Evolutionary conservation across 2,113 vertebrate species (phyloP).

Genomic region (Rhinogobius similis): DNA sequence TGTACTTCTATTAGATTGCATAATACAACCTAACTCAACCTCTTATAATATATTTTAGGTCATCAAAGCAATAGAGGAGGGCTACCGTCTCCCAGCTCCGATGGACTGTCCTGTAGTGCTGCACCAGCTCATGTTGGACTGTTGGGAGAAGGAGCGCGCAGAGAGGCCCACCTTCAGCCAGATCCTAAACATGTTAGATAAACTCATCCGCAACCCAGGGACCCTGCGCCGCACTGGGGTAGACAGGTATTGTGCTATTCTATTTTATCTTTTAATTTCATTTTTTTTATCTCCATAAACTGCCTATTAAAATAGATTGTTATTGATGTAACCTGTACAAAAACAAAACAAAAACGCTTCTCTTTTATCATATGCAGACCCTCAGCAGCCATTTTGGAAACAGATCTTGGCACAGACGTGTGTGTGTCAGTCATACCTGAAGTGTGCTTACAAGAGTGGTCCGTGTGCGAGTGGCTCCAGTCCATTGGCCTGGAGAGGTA

Average conservation of each 20-base stretch:
- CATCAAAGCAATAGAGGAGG: constrained; percentile 97
- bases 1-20: not conserved
- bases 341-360: constrained; percentile 3
- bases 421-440: constrained; percentile 85
- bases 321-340: not conserved
- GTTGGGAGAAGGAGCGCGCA: constrained; percentile 93
- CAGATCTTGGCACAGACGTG: constrained; percentile 88
- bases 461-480: constrained; percentile 91
- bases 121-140: constrained; percentile 97
- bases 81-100: constrained; percentile 92
- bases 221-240: constrained; percentile 92
- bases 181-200: constrained; percentile 98
- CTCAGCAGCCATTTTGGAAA: constrained; percentile 88
- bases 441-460: constrained; percentile 86
- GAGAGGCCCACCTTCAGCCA: constrained; percentile 96
- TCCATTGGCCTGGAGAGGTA: constrained; percentile 96
- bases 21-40: not conserved
- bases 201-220: constrained; percentile 96
- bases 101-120: constrained; percentile 97
- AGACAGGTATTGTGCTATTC: constrained; percentile 81
- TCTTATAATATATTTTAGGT: constrained; percentile 75
- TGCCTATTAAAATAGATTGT: not conserved
- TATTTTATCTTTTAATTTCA: not conserved
- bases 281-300: not conserved
- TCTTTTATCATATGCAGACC: constrained; percentile 73